These are phyloP conservation scores for Proterorhinus semilunaris DNA, from an alignment of 2,113 vertebrate genomes.

Conservation along the genomic window DNA sequence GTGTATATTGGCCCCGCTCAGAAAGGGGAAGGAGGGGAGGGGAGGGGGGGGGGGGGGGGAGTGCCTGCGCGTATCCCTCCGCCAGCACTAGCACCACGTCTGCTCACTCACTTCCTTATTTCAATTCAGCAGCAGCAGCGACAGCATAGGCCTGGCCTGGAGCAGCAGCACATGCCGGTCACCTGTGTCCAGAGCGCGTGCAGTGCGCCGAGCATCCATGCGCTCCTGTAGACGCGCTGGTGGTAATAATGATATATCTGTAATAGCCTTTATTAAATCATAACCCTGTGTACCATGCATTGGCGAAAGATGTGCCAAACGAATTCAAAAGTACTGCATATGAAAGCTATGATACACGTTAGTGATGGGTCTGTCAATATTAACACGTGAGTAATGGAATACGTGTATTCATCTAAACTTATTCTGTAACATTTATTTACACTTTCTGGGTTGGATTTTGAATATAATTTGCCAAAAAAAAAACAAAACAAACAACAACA, in stretches of 20 bases:
- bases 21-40: slow-evolving; percentile 16
- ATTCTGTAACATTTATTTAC: no score
- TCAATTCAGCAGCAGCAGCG: slow-evolving; percentile 30
- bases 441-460: no score
- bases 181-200: slow-evolving; percentile 31
- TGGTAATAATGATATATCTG: no score
- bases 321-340: neutral
- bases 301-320: neutral
- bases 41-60: slow-evolving; percentile 42
- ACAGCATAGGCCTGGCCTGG: slow-evolving; percentile 25
- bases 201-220: slow-evolving; percentile 35
- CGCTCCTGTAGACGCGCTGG: neutral
- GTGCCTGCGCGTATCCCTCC: slow-evolving; percentile 75
- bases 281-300: neutral
- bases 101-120: slow-evolving; percentile 71
- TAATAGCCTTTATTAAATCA: no score
- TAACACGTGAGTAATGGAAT: no score
- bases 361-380: neutral
- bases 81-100: slow-evolving; percentile 54
- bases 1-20: slow-evolving; percentile 67
- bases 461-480: no score
- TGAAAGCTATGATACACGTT: neutral
- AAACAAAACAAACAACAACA: no score
- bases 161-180: slow-evolving; percentile 46
- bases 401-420: no score